Evolutionary conservation across 2,888 invertebrate species (phyloP).

Genomic region (Nyleta sp.): DNA sequence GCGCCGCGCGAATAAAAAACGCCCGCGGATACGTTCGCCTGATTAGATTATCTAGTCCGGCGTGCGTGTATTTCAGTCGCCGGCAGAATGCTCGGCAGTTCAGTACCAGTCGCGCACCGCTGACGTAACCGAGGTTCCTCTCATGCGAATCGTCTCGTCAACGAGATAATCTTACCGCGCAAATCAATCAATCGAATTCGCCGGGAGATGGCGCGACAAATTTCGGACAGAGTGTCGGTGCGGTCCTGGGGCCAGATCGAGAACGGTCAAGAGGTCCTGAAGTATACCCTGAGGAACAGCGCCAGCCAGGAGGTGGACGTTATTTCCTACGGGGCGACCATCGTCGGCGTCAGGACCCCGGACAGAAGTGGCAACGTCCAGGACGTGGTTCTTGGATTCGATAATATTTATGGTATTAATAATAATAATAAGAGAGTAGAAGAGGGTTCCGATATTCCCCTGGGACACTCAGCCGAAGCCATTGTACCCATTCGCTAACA

Average conservation of each 20-base stretch:
- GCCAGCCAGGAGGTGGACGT: conserved; percentile 83
- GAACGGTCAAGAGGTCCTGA: conserved; percentile 70
- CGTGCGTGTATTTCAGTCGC: conserved; percentile 50
- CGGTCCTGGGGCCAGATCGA: conserved; percentile 74
- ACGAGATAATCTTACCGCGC: conserved; percentile 26
- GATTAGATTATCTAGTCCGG: conserved; percentile 57
- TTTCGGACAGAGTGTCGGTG: conserved; percentile 65
- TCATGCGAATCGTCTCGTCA: conserved; percentile 37
- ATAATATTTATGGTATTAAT: conserved; percentile 88
- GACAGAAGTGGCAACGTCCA: conserved; percentile 88
- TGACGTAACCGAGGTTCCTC: conserved; percentile 45
- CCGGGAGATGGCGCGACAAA: conserved; percentile 26
- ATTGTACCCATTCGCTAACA: no score
- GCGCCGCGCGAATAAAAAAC: conserved; percentile 11
- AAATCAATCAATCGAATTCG: background rate
- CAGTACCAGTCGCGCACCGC: conserved; percentile 47
- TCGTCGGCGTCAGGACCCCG: conserved; percentile 89
- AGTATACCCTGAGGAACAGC: conserved; percentile 75
- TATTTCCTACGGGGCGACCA: conserved; percentile 92
- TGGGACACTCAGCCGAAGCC: no score
- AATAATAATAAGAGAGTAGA: background rate
- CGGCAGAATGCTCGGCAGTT: conserved; percentile 27
- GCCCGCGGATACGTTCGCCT: conserved; percentile 9
- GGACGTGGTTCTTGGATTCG: conserved; percentile 93
- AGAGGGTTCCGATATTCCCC: no score